These are phyloP conservation scores for Percopsis transmontana DNA, from an alignment of 2,113 vertebrate genomes.

Conservation along the genomic window DNA sequence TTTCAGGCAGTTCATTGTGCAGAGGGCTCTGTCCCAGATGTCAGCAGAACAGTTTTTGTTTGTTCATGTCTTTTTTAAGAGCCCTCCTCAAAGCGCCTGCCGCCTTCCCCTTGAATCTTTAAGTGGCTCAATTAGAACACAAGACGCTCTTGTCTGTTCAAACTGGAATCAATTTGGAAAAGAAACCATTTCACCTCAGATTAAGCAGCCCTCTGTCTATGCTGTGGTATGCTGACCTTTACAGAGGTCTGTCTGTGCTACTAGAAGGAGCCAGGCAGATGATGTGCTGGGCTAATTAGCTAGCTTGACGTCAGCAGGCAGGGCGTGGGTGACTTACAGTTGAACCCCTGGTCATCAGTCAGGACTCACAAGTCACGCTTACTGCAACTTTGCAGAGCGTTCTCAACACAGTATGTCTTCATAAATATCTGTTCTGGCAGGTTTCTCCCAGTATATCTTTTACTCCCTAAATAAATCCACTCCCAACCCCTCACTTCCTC, in stretches of 20 bases:
- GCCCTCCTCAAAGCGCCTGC: conserved; percentile 62
- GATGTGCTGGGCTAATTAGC: conserved; percentile 71
- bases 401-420: background rate
- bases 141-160: conserved; percentile 73
- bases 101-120: conserved; percentile 49
- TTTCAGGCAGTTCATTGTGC: conserved; percentile 43
- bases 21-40: conserved; percentile 63
- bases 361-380: conserved; percentile 25
- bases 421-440: conserved; percentile 22
- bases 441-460: background rate
- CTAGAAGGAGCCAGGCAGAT: conserved; percentile 52
- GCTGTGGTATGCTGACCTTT: conserved; percentile 80
- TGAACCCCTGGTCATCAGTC: conserved; percentile 61
- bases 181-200: conserved; percentile 78
- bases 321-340: conserved; percentile 57
- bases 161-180: conserved; percentile 79
- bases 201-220: conserved; percentile 73
- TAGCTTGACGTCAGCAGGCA: conserved; percentile 70
- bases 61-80: conserved; percentile 69
- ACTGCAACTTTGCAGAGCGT: background rate
- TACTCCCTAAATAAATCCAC: too few relatives aligned
- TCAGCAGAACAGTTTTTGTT: conserved; percentile 67
- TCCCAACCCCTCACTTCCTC: conserved; percentile 5
- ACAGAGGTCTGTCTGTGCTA: conserved; percentile 67
- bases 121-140: conserved; percentile 71